These are phyloP conservation scores for Typhlichthys subterraneus DNA, from an alignment of 2,797 vertebrate genomes.

Conservation along the genomic window DNA sequence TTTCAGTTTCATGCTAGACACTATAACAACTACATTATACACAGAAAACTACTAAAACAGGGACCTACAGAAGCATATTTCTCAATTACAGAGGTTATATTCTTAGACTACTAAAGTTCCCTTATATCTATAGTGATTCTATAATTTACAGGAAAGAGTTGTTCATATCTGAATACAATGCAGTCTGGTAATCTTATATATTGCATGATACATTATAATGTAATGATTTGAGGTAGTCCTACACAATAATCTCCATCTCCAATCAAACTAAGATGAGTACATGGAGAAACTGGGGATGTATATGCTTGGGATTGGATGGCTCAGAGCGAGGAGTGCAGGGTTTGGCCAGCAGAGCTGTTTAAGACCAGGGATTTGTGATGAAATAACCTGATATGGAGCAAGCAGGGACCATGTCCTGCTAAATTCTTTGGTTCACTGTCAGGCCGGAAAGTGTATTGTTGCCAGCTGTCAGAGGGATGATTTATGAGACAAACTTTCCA, in stretches of 20 bases:
- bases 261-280: slow-evolving; percentile 15
- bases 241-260: slow-evolving; percentile 6
- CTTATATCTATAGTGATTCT: too few species aligned
- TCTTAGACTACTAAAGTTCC: too few species aligned
- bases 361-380: slow-evolving; percentile 33
- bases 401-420: slow-evolving; percentile 23
- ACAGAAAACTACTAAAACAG: too few species aligned
- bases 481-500: slow-evolving; percentile 63
- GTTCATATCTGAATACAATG: background rate
- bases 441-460: slow-evolving; percentile 40
- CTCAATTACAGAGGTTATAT: too few species aligned
- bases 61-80: too few species aligned
- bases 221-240: slow-evolving; percentile 27
- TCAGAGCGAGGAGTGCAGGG: slow-evolving; percentile 21
- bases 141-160: too few species aligned
- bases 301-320: slow-evolving; percentile 7
- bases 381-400: slow-evolving; percentile 50
- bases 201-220: slow-evolving; percentile 16
- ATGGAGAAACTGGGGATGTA: slow-evolving; percentile 26
- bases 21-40: too few species aligned
- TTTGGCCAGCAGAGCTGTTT: background rate
- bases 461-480: slow-evolving; percentile 42
- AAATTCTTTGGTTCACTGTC: slow-evolving; percentile 27
- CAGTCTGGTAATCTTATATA: slow-evolving; percentile 1
- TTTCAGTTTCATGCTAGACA: too few species aligned